phyloP scores from a whole-genome alignment of 1,140 invertebrate genomes.

The Drosophila micromelanica region DNA sequence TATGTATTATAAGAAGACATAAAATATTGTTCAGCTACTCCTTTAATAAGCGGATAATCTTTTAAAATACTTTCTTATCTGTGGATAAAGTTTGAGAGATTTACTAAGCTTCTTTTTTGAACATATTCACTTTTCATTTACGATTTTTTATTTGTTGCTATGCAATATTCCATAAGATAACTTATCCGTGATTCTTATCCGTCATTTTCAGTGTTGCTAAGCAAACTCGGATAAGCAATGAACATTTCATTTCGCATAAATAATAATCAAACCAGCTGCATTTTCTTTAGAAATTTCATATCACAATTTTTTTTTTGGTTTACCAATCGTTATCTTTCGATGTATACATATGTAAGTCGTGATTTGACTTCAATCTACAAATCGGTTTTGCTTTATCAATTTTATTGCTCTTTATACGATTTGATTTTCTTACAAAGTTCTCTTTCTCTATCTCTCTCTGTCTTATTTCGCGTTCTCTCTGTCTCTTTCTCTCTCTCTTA shows the following conservation, averaged over 20 bases:
- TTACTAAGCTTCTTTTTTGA: not conserved
- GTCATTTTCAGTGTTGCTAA: not conserved
- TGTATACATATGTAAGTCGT: too few species aligned
- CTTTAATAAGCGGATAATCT: not conserved
- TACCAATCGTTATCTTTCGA: not conserved
- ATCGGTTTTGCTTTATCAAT: not conserved
- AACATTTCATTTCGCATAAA: too few species aligned
- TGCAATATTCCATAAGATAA: not conserved
- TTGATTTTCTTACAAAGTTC: not conserved
- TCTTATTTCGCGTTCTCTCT: conserved; percentile 3
- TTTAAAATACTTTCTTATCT: too few species aligned
- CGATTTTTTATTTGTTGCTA: conserved; percentile 11
- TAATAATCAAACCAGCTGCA: too few species aligned
- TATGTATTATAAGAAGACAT: not conserved
- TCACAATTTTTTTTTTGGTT: too few species aligned
- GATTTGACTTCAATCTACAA: not conserved
- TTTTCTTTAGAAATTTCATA: too few species aligned
- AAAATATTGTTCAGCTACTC: conserved; percentile 3
- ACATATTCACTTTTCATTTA: not conserved
- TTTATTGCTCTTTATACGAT: not conserved
- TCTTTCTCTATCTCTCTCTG: not conserved
- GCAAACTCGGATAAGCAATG: too few species aligned
- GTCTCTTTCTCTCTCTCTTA: conserved; percentile 14
- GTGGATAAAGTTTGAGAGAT: too few species aligned
- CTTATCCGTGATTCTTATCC: too few species aligned